Percentiles rank a stretch among this genome's conserved stretches.
These are phyloP conservation scores for Heliconius eleuchia DNA, from an alignment of 1,140 invertebrate genomes.

Conservation along the genomic window DNA sequence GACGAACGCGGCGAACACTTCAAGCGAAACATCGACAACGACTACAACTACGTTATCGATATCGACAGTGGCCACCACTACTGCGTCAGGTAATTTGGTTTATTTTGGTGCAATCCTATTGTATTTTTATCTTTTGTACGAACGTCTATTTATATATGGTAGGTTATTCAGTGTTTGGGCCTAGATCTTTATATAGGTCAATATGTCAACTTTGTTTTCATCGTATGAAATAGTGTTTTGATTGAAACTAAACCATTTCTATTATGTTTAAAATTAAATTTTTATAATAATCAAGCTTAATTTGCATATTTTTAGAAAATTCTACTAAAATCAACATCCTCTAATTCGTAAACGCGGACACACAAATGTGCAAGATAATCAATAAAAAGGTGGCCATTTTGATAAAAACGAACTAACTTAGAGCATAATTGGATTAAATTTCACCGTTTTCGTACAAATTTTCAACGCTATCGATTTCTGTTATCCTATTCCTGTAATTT, in stretches of 20 bases:
- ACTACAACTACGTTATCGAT: slow-evolving; percentile 53
- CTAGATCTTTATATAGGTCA: slow-evolving; percentile 13
- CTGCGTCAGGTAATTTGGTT: slow-evolving; percentile 71
- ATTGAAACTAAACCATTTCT: not conserved
- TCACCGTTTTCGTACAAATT: not conserved
- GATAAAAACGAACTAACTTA: not conserved
- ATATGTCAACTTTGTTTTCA: slow-evolving; percentile 15
- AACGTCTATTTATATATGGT: slow-evolving; percentile 3
- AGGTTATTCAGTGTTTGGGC: slow-evolving; percentile 12
- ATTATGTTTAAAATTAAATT: not conserved
- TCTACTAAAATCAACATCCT: not conserved
- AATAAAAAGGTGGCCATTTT: slow-evolving; percentile 15
- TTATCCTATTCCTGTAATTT: slow-evolving; percentile 12
- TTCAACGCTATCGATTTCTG: slow-evolving; percentile 4
- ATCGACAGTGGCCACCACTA: slow-evolving; percentile 62
- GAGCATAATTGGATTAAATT: slow-evolving; percentile 9
- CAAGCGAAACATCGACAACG: slow-evolving; percentile 50
- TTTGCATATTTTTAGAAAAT: not conserved
- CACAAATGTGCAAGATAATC: not conserved
- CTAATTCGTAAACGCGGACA: not conserved
- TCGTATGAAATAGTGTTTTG: slow-evolving; percentile 2
- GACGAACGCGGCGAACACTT: slow-evolving; percentile 50
- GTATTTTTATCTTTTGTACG: slow-evolving; percentile 21
- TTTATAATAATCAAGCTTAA: not conserved
- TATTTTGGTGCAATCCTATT: slow-evolving; percentile 35